Evolutionary conservation across 2,888 invertebrate genomes (phyloP), one percentile per base, ranked within the genome.

Genomic region (Fissipunctia ypsillon): DNA sequence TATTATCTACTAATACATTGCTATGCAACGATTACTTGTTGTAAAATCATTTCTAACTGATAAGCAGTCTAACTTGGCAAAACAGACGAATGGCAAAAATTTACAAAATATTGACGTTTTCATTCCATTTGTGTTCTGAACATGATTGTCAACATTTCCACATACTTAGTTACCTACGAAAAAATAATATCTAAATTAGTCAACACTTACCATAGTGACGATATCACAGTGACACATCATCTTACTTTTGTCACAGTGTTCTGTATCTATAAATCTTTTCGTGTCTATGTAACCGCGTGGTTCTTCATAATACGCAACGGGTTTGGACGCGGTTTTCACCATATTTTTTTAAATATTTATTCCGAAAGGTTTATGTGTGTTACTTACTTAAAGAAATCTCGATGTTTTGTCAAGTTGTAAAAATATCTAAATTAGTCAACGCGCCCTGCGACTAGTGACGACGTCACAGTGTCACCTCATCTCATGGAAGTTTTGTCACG

Each of bases 101-200:
- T 31, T 35, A 7, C 12, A 31, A 65, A 79, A 79, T 79, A 76
- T 76, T 81, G 63, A 70, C 65, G 43, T 66, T 76, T 66, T 45
- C 19, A n/a, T 65, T 56, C n/a, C 28, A 65, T 54, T 52, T 54
- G 48, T 52, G 43, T 50, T 41, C 4, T 25, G 7, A 22, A 59
- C 16, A 35, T 48, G 35, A 66, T 57, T 50, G 43, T 45, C 43
- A 28, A 61, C 28, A 57, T 43, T 28, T 35, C 3, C 19, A 43
- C 7, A 19, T 7, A n/a, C n/a, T 57, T n/a, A 57, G n/a, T 57
- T 7, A 25, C 16, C 7, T 22, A 56, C 14, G 25, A 48, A 14
- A 31, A 31, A 45, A 14, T 77, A 48, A 69, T 69, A 35, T 52
- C 4, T 35, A 4, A 41, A 52, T 31, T 41, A 56, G 25, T 56